phyloP scores from a whole-genome alignment of 2,113 vertebrate species.

The Alouatta palliata region DNA sequence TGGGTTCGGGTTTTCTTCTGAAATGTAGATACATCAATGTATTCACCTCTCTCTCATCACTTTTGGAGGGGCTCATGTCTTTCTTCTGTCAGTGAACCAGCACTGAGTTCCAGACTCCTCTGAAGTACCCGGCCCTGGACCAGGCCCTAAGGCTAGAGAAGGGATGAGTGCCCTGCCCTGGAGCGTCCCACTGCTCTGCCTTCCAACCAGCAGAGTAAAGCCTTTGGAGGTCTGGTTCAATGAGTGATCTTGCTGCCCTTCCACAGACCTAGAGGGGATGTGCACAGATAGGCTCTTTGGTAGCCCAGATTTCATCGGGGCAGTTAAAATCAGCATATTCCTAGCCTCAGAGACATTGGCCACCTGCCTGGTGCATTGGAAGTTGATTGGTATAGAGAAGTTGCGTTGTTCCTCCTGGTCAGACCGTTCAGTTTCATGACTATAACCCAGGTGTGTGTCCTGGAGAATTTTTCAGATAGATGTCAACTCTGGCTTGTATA shows the following conservation, averaged over 20 bases:
- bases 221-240: neutral
- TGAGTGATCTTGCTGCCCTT: neutral
- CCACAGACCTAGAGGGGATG: neutral
- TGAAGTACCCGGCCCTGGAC: neutral
- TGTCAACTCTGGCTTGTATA: neutral
- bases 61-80: neutral
- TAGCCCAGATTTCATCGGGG: neutral
- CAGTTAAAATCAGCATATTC: neutral
- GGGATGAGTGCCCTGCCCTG: too few species aligned
- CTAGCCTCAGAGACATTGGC: neutral
- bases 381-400: neutral
- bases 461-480: neutral
- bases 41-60: neutral
- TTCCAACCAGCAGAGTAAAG: neutral
- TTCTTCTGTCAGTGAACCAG: neutral
- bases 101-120: neutral
- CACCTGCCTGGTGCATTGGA: neutral
- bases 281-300: neutral
- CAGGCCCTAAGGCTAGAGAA: neutral
- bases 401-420: neutral
- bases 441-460: neutral
- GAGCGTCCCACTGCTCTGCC: neutral
- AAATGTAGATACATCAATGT: neutral
- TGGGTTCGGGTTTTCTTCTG: neutral
- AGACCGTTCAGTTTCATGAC: neutral